Evolutionary conservation across 2,888 invertebrate species (phyloP).

Genomic region (Drosophila anomalipes): DNA sequence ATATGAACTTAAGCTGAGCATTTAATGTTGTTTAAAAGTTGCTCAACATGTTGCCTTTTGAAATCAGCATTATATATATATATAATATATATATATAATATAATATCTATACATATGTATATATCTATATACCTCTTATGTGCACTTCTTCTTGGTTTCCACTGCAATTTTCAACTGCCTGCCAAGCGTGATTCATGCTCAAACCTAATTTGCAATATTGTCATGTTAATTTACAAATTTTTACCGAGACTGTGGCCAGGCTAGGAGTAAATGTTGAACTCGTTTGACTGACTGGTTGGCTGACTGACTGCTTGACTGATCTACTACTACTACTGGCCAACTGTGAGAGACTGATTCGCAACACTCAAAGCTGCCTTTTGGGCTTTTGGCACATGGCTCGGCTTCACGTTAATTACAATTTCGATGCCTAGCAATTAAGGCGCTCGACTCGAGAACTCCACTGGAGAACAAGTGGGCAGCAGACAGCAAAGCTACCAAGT

Average conservation of each 20-base stretch:
- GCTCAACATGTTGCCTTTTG: background rate
- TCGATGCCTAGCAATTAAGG: slow-evolving; percentile 59
- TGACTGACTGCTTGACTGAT: background rate
- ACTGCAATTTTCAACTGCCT: background rate
- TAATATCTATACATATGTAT: too few species aligned
- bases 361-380: slow-evolving; percentile 11
- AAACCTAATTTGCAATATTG: slow-evolving; percentile 46
- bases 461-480: slow-evolving; percentile 40
- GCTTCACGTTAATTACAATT: slow-evolving; percentile 59
- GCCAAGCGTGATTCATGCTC: background rate
- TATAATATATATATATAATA: background rate
- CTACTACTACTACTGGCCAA: slow-evolving; percentile 3
- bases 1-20: background rate
- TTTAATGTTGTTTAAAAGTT: background rate
- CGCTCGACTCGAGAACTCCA: slow-evolving; percentile 38
- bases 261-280: slow-evolving; percentile 7
- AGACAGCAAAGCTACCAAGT: slow-evolving; percentile 38
- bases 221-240: slow-evolving; percentile 42
- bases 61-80: background rate
- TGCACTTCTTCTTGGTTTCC: background rate
- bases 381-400: slow-evolving; percentile 43
- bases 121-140: too few species aligned
- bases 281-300: background rate
- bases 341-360: slow-evolving; percentile 2
- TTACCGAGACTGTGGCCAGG: slow-evolving; percentile 17